A percentile compares a stretch with the other conserved stretches of the same genome.
These are phyloP conservation scores for Prorops nasuta DNA, from an alignment of 1,140 invertebrate species.

Conservation along the genomic window DNA sequence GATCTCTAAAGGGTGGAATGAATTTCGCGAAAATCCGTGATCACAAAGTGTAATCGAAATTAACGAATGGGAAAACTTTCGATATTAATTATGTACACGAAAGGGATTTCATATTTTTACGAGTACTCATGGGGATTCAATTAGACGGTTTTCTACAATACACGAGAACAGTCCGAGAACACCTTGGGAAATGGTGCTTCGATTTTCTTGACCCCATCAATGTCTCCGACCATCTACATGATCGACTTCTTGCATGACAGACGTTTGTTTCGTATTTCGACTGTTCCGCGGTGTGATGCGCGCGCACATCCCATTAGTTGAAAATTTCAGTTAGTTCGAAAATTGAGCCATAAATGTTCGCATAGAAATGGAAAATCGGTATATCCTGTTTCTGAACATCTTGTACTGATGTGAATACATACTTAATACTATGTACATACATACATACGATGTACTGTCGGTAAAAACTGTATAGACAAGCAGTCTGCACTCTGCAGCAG, in stretches of 20 bases:
- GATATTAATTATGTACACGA: constrained; percentile 1
- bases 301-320: constrained; percentile 3
- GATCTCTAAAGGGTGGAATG: too few species aligned
- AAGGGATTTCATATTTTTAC: not conserved
- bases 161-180: constrained; percentile 5
- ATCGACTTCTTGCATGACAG: constrained; percentile 30
- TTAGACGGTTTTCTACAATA: not conserved
- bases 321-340: too few species aligned
- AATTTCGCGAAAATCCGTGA: too few species aligned
- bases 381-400: too few species aligned
- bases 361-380: too few species aligned
- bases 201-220: constrained; percentile 22
- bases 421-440: too few species aligned
- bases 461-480: too few species aligned
- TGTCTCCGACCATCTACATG: constrained; percentile 27
- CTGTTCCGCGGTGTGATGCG: constrained; percentile 38
- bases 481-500: too few species aligned
- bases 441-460: too few species aligned
- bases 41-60: too few species aligned
- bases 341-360: too few species aligned
- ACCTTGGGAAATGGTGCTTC: constrained; percentile 2
- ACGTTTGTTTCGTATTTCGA: constrained; percentile 51
- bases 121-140: not conserved
- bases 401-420: too few species aligned
- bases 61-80: not conserved